Percentiles rank a stretch among this genome's conserved stretches.
phyloP scores from a whole-genome alignment of 2,113 vertebrate species.

The Albula glossodonta region DNA sequence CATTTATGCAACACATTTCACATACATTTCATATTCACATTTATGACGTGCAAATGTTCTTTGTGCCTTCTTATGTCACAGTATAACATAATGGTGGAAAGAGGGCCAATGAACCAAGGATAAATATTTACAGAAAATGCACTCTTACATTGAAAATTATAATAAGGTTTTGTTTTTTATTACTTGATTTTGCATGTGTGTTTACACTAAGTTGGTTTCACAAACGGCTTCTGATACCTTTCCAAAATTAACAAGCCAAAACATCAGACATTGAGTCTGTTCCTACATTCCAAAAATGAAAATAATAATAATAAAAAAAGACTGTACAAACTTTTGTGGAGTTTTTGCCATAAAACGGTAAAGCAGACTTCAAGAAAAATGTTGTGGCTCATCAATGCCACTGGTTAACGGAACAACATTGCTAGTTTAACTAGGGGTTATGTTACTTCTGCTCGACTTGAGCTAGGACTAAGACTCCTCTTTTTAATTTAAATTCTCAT shows the following conservation, averaged over 20 bases:
- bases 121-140: not conserved
- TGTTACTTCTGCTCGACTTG: not conserved
- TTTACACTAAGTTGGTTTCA: no score
- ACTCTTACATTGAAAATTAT: not conserved
- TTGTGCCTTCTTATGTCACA: not conserved
- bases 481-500: not conserved
- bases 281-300: not conserved
- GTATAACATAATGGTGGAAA: not conserved
- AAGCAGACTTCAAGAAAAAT: not conserved
- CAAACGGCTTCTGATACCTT: no score
- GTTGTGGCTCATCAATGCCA: not conserved
- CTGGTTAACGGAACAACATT: not conserved
- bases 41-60: not conserved
- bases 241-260: not conserved
- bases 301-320: not conserved
- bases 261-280: not conserved
- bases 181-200: not conserved
- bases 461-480: not conserved
- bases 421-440: not conserved
- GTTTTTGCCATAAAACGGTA: not conserved
- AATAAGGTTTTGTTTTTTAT: not conserved
- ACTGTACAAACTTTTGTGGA: not conserved
- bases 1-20: not conserved
- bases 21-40: not conserved
- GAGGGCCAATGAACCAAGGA: not conserved